Conservation (phyloP, 2,888 invertebrate species). For the Nemapogon koenigi region DNA sequence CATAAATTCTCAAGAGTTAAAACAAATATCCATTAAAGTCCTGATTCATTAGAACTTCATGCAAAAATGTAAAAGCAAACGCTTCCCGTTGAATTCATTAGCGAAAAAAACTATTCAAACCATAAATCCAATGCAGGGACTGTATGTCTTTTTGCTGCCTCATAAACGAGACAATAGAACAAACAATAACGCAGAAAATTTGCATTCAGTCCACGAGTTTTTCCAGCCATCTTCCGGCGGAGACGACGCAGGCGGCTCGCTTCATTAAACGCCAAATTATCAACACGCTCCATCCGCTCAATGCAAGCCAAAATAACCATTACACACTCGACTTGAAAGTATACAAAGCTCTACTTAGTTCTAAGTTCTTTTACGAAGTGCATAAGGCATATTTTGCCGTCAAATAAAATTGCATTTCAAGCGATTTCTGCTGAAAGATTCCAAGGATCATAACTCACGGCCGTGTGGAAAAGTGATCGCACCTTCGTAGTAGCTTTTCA, state of each 20-base stretch:
- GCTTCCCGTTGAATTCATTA: slow-evolving; percentile 6
- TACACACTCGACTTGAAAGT: slow-evolving; percentile 27
- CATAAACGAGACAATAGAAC: slow-evolving; percentile 54
- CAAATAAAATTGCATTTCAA: slow-evolving; percentile 26
- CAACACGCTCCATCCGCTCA: slow-evolving; percentile 38
- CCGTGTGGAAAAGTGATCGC: slow-evolving; percentile 35
- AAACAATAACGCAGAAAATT: slow-evolving; percentile 57
- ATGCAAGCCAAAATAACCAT: slow-evolving; percentile 47
- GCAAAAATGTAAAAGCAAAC: too few species aligned
- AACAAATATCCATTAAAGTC: too few species aligned
- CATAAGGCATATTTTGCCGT: slow-evolving; percentile 37
- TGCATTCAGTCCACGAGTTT: slow-evolving; percentile 51
- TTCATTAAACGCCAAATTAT: slow-evolving; percentile 62
- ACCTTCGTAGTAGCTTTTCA: slow-evolving; percentile 17
- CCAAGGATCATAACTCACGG: slow-evolving; percentile 48
- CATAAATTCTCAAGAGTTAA: too few species aligned
- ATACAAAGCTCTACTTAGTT: slow-evolving; percentile 21
- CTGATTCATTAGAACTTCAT: too few species aligned
- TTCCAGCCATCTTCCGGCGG: slow-evolving; percentile 47
- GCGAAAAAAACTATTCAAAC: slow-evolving; percentile 10
- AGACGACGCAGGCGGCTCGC: slow-evolving; percentile 45
- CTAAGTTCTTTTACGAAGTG: slow-evolving; percentile 22
- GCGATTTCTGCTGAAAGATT: slow-evolving; percentile 36
- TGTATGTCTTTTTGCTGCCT: slow-evolving; percentile 30
- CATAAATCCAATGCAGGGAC: slow-evolving; percentile 13